phyloP scores from a whole-genome alignment of 2,113 vertebrate species.

The Corvus moneduloides region DNA sequence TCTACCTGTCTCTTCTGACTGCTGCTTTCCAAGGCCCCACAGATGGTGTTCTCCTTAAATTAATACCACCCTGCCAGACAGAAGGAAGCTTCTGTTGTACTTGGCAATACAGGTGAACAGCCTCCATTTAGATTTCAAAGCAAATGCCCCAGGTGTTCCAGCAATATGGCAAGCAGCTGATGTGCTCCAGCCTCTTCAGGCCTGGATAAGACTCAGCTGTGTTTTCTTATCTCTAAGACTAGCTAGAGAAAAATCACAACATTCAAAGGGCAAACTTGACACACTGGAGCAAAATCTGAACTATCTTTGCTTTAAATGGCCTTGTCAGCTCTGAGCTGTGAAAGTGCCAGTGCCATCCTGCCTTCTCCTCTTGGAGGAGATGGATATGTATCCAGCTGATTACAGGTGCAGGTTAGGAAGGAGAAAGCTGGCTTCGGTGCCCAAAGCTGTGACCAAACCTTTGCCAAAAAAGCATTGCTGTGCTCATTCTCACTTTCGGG shows the following conservation, averaged over 20 bases:
- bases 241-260: constrained; percentile 50
- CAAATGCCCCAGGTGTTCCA: constrained; percentile 68
- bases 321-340: not conserved
- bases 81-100: constrained; percentile 65
- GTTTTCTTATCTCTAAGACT: constrained; percentile 34
- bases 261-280: not conserved
- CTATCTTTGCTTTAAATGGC: not conserved
- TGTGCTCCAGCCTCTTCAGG: constrained; percentile 33
- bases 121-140: constrained; percentile 65
- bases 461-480: not conserved
- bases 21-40: constrained; percentile 25
- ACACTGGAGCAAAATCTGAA: not conserved
- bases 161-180: constrained; percentile 70
- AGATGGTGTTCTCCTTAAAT: constrained; percentile 47
- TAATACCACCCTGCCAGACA: not conserved
- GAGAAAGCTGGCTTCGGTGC: not conserved
- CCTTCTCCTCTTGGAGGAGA: not conserved
- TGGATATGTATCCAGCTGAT: not conserved
- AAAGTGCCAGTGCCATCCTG: not conserved
- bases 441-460: not conserved
- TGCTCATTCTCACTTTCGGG: not conserved
- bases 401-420: not conserved
- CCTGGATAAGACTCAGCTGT: constrained; percentile 19
- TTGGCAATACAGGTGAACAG: constrained; percentile 76
- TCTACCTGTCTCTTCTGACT: not conserved